Conservation (phyloP, 2,797 vertebrate species). For the Poecile montanus region DNA sequence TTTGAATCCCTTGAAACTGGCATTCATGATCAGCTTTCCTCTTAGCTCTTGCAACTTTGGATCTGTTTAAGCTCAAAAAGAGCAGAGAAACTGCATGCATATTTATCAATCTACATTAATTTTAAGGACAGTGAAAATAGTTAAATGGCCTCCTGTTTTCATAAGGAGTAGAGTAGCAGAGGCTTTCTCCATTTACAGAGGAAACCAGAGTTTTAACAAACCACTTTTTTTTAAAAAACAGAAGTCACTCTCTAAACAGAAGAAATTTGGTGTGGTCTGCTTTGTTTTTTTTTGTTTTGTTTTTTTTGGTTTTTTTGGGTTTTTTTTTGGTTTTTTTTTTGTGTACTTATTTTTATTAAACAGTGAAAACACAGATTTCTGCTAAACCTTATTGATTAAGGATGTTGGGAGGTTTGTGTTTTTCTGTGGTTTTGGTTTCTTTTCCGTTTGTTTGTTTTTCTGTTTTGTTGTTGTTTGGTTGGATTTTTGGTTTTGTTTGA, state of each 20-base stretch:
- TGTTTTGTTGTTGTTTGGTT: not conserved
- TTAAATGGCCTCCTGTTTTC: not conserved
- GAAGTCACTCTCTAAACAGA: not conserved
- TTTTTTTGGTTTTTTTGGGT: too few relatives aligned
- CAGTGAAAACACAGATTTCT: not conserved
- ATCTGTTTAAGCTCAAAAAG: not conserved
- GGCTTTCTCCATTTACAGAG: not conserved
- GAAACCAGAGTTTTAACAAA: not conserved
- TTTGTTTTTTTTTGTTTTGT: too few relatives aligned
- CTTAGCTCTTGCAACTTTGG: slow-evolving; percentile 29
- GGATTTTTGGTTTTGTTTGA: not conserved
- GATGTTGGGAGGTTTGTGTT: fast-evolving
- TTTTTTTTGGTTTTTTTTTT: not conserved
- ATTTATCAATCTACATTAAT: not conserved
- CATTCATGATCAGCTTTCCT: slow-evolving; percentile 9
- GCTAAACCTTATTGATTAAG: not conserved
- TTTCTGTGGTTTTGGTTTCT: not conserved
- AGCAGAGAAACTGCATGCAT: not conserved
- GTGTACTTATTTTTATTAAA: not conserved
- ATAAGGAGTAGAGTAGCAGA: not conserved
- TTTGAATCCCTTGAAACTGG: not conserved
- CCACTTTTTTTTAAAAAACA: not conserved
- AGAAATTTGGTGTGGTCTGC: not conserved
- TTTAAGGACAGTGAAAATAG: not conserved
- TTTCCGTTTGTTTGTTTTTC: too few relatives aligned